phyloP scores from a whole-genome alignment of 2,888 invertebrate genomes.

The Eurytoma californica region DNA sequence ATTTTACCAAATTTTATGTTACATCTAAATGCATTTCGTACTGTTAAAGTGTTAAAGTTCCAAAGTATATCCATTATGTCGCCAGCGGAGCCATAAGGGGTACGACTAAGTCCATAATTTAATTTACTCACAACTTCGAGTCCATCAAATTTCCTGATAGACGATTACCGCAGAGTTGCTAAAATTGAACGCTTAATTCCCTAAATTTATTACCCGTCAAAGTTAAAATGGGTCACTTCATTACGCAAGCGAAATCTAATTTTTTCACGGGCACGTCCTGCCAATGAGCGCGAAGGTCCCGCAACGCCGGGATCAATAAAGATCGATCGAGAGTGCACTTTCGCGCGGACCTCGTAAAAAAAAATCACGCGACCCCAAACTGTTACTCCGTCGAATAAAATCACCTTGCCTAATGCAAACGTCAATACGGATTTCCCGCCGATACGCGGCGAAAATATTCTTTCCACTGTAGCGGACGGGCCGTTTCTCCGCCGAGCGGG shows the following conservation, averaged over 20 bases:
- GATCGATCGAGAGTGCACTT: neutral
- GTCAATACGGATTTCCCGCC: too few relatives aligned
- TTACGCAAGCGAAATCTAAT: neutral
- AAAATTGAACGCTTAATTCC: conserved; percentile 4
- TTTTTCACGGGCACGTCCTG: neutral
- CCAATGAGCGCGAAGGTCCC: too few relatives aligned
- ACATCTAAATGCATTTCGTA: too few relatives aligned
- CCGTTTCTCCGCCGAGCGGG: too few relatives aligned
- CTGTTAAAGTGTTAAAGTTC: neutral
- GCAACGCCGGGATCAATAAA: too few relatives aligned
- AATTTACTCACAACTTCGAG: conserved; percentile 12
- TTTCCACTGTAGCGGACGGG: too few relatives aligned
- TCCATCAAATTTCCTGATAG: conserved; percentile 14
- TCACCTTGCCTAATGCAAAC: too few relatives aligned
- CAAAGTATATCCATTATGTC: neutral
- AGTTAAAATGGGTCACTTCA: neutral
- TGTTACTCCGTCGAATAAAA: too few relatives aligned
- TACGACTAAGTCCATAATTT: neutral
- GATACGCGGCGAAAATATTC: too few relatives aligned
- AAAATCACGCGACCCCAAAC: too few relatives aligned
- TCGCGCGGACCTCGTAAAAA: neutral
- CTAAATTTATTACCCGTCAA: conserved; percentile 1
- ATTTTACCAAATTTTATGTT: too few relatives aligned
- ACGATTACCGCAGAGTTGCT: neutral
- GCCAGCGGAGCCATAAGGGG: neutral